These are phyloP conservation scores for Eupithecia abbreviata DNA, from an alignment of 2,888 invertebrate species.

Conservation along the genomic window DNA sequence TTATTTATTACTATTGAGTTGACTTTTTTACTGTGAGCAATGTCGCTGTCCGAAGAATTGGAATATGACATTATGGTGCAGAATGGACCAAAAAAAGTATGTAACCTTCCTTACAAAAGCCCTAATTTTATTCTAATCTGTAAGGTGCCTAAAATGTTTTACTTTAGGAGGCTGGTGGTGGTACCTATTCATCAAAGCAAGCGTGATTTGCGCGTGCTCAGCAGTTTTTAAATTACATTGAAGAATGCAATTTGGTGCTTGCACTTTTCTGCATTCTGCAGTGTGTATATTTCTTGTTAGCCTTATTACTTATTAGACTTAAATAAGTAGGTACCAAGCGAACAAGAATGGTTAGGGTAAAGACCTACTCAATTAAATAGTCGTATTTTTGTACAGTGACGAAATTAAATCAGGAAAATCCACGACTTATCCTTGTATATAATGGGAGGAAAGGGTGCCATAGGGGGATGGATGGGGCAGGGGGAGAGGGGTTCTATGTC, in stretches of 20 bases:
- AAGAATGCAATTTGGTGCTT: background rate
- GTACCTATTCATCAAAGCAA: background rate
- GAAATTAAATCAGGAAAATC: background rate
- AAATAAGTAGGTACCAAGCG: background rate
- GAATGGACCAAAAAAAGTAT: slow-evolving; percentile 87
- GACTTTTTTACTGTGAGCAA: slow-evolving; percentile 69
- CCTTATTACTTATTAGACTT: background rate
- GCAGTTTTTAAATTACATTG: background rate
- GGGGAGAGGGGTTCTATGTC: background rate
- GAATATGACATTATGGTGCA: slow-evolving; percentile 86
- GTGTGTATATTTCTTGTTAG: background rate
- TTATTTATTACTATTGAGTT: slow-evolving; percentile 65
- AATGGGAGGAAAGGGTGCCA: slow-evolving; percentile 47
- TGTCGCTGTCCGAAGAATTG: slow-evolving; percentile 82
- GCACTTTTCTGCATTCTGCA: slow-evolving; percentile 2
- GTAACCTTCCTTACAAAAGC: slow-evolving; percentile 36
- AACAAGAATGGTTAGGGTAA: background rate
- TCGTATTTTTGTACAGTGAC: background rate
- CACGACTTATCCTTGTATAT: background rate
- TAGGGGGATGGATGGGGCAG: slow-evolving; percentile 50
- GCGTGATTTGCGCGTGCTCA: background rate
- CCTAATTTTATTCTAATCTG: background rate
- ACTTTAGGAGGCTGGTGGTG: no score
- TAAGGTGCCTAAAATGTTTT: background rate
- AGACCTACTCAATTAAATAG: background rate